Evolutionary conservation across 2,888 invertebrate genomes (phyloP).

Genomic region (Xylocampa areola): DNA sequence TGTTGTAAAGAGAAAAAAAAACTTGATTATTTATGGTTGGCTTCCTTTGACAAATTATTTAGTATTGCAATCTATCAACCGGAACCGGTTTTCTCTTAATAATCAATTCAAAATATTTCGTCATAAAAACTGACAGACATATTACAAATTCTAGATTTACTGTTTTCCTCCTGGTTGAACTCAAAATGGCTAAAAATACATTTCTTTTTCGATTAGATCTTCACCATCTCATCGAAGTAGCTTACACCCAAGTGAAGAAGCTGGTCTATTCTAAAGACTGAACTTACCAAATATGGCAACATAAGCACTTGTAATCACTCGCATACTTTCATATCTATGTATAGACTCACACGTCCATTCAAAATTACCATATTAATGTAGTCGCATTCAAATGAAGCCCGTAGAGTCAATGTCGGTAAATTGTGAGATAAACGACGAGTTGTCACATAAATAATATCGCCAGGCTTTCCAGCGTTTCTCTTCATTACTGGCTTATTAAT

Average conservation of each 20-base stretch:
- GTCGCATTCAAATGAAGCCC: conserved; percentile 45
- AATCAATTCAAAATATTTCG: too few species aligned
- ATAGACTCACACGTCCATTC: conserved; percentile 51
- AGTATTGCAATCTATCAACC: too few species aligned
- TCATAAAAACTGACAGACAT: too few species aligned
- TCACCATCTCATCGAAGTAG: too few species aligned
- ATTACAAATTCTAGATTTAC: too few species aligned
- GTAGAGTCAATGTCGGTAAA: conserved; percentile 46
- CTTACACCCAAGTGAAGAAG: too few species aligned
- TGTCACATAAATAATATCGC: conserved; percentile 53
- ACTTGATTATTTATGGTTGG: too few species aligned
- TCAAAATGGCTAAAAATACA: too few species aligned
- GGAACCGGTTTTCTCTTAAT: too few species aligned
- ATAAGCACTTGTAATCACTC: conserved; percentile 19
- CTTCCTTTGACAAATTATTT: too few species aligned
- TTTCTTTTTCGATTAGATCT: too few species aligned
- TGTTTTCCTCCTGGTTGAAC: too few species aligned
- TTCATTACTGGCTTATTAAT: conserved; percentile 55
- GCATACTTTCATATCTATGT: conserved; percentile 37
- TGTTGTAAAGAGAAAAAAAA: neutral
- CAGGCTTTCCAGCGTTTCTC: conserved; percentile 50
- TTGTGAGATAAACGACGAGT: conserved; percentile 44
- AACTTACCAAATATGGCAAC: conserved; percentile 15
- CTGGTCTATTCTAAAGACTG: conserved; percentile 12
- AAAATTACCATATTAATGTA: conserved; percentile 54